A percentile compares a stretch with the other conserved stretches of the same genome.
Conservation (phyloP, 2,888 invertebrate genomes). For the Drosophila phalerata region DNA sequence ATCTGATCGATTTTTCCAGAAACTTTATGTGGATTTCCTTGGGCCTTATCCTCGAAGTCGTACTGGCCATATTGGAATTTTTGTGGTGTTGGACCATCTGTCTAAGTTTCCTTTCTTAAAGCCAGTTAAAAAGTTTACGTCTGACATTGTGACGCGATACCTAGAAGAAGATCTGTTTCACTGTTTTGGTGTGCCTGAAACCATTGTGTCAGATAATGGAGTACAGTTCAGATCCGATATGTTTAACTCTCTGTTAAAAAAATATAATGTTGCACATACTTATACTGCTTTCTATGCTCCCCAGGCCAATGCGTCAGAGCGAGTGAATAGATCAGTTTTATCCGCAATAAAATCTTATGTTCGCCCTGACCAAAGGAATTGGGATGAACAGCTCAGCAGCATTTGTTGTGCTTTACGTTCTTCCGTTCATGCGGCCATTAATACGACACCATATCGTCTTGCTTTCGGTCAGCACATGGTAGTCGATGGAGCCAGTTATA, state of each 20-base stretch:
- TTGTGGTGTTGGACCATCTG: too few species aligned
- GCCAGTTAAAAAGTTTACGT: too few species aligned
- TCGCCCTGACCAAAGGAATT: constrained; percentile 28
- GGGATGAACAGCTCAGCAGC: constrained; percentile 29
- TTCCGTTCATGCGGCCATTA: constrained; percentile 25
- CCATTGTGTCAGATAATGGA: too few species aligned
- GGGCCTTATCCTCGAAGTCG: constrained; percentile 1
- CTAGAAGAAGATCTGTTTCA: too few species aligned
- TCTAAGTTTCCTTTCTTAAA: too few species aligned
- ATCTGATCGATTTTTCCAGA: background rate
- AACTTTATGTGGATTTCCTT: constrained; percentile 1
- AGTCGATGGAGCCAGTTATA: constrained; percentile 10
- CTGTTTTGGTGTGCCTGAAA: too few species aligned
- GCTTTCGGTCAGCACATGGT: constrained; percentile 25
- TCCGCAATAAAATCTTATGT: constrained; percentile 3
- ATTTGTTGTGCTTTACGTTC: constrained; percentile 18
- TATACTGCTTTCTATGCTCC: constrained; percentile 1
- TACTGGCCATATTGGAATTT: constrained; percentile 14
- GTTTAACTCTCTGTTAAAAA: background rate
- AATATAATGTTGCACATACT: background rate
- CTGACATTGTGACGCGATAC: too few species aligned
- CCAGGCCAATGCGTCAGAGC: constrained; percentile 28
- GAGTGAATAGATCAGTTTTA: constrained; percentile 30
- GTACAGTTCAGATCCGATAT: constrained; percentile 10
- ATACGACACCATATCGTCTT: constrained; percentile 6